Evolutionary conservation across 1,140 invertebrate genomes (phyloP).

Genomic region (Pseudomyrmex flavicornis): DNA sequence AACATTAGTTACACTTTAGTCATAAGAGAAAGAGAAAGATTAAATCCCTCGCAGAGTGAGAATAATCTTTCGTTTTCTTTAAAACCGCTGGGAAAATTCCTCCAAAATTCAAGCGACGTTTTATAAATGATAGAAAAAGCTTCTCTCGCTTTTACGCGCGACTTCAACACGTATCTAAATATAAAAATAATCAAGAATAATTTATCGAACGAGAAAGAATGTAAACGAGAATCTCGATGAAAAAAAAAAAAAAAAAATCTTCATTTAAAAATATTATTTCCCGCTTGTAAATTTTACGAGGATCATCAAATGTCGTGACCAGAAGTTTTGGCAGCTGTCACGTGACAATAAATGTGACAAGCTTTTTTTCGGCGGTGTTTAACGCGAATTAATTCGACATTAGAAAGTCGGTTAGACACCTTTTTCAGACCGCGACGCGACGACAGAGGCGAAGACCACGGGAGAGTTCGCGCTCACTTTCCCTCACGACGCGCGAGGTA

Average conservation of each 20-base stretch:
- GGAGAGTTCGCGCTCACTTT: conserved; percentile 77
- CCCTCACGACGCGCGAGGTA: conserved; percentile 69
- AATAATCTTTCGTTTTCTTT: background rate
- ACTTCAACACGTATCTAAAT: background rate
- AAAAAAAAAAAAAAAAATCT: too few relatives aligned
- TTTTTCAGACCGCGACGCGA: conserved; percentile 47
- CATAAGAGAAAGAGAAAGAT: background rate
- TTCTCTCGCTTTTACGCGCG: background rate
- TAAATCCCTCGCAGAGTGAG: background rate
- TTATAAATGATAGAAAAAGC: background rate
- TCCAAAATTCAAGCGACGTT: background rate
- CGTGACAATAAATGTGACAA: background rate
- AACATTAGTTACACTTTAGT: too few relatives aligned
- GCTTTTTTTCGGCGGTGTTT: conserved; percentile 27
- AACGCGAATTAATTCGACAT: conserved; percentile 8
- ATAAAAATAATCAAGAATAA: background rate
- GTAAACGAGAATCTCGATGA: background rate
- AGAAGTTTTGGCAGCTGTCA: conserved; percentile 7
- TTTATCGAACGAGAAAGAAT: background rate
- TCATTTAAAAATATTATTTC: background rate
- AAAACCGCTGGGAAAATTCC: background rate
- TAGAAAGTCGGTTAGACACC: conserved; percentile 65
- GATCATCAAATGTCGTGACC: background rate
- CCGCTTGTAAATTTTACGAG: background rate
- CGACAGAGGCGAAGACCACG: conserved; percentile 35